Base-by-base conservation (phyloP, 2,888 invertebrate genomes). In the Nymphalis polychloros region DNA sequence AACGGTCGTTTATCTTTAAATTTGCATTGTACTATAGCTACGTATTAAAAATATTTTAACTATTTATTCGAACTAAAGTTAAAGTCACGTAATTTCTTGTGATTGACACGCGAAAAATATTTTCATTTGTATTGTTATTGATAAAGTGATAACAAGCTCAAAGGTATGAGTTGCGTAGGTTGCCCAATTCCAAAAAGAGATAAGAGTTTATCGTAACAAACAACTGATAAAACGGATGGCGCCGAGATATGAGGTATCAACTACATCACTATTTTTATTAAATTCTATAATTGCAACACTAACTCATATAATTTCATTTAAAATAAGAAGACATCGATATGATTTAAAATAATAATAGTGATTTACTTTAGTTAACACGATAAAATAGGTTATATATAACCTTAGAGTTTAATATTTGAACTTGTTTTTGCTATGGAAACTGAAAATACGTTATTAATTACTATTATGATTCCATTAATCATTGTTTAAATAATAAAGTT, bases 161-260 rank as follows among this genome's bases (percentile, higher is more conserved):
- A 68, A 46, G 27, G 16, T 59, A 46, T 10, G 53, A 49, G n/a
- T 68, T 70, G 78, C 79, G 79, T 81, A 73, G 73, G 79, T 80
- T 81, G 83, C 80, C 76, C 79, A 81, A 83, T 84, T 81, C 79
- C 77, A 79, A 66, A 66, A 27, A 80, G 82, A 83, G 78, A 78
- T 79, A 86, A 77, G 73, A 74, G 72, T 70, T 69, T 76, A 79
- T 78, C 78, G 76, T 79, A 59, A 84, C 82, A 84, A 82, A 85
- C 81, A 81, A 79, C 76, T 80, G 87, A 88, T 88, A 88, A 83
- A 82, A 82, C 81, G 81, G 81, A 84, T 85, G 88, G 87, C 85
- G 82, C 87, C 85, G 79, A 78, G 81, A 83, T 84, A 83, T 59
- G 13, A 52, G 47, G 46, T 68, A 61, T 68, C 61, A 64, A 27